These are phyloP conservation scores for Clarias macrocephalus DNA, from an alignment of 2,113 vertebrate species.

Conservation along the genomic window DNA sequence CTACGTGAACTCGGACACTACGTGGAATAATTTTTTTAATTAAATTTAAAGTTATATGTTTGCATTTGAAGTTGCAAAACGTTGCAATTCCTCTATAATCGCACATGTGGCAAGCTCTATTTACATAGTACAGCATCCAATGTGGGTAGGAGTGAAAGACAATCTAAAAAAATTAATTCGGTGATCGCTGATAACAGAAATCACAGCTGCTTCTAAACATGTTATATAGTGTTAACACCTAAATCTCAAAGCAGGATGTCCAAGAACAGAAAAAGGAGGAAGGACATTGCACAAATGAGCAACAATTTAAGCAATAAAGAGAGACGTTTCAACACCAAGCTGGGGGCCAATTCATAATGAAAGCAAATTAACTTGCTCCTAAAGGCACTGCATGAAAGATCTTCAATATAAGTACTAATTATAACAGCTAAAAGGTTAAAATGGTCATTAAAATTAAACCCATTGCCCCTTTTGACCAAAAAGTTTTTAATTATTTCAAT, in stretches of 20 bases:
- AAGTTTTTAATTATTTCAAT: background rate
- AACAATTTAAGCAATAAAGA: background rate
- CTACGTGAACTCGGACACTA: no score
- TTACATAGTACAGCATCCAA: no score
- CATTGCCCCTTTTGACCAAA: background rate
- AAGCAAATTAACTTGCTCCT: background rate
- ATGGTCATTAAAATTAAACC: background rate
- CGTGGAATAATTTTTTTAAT: no score
- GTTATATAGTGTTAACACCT: background rate
- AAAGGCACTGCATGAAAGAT: background rate
- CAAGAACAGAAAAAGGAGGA: accelerated
- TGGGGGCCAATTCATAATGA: background rate
- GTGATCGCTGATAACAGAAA: background rate
- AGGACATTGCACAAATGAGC: background rate
- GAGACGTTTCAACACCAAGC: background rate
- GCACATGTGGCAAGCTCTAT: no score
- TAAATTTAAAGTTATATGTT: no score
- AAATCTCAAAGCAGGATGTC: background rate
- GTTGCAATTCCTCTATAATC: no score
- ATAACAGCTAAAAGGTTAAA: background rate
- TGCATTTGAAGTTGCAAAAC: no score
- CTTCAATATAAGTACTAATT: background rate
- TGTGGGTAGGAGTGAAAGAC: no score
- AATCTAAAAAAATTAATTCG: no score
- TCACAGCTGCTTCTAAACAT: background rate